A percentile compares a stretch with the other conserved stretches of the same genome.
Conservation (phyloP, 2,888 invertebrate genomes). For the Acanthosoma haemorrhoidale region DNA sequence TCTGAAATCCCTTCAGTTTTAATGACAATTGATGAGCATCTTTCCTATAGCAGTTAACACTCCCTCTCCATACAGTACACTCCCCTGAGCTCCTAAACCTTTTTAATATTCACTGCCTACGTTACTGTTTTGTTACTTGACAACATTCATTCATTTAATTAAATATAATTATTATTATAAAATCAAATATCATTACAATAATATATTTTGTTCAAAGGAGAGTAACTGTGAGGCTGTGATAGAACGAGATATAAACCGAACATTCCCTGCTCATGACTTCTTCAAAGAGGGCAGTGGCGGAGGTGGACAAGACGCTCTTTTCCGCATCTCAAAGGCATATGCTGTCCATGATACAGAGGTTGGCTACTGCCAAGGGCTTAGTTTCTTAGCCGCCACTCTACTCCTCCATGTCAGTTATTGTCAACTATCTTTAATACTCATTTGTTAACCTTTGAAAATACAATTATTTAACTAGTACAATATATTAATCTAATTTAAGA, state of each 20-base stretch:
- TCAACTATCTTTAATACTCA: background rate
- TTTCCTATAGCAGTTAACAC: too few relatives aligned
- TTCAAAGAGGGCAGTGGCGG: conserved; percentile 96
- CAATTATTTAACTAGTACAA: too few relatives aligned
- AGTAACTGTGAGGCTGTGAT: conserved; percentile 93
- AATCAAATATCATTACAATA: too few relatives aligned
- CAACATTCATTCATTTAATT: too few relatives aligned
- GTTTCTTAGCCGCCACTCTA: conserved; percentile 93
- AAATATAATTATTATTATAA: too few relatives aligned
- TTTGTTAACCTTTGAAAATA: too few relatives aligned
- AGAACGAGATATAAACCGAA: conserved; percentile 91
- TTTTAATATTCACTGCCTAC: too few relatives aligned
- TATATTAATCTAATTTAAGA: conserved; percentile 69
- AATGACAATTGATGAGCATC: too few relatives aligned
- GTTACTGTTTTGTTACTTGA: too few relatives aligned
- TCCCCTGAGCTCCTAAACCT: too few relatives aligned
- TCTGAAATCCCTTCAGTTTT: too few relatives aligned
- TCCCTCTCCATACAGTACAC: too few relatives aligned
- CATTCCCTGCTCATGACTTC: conserved; percentile 97
- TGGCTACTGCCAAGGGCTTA: conserved; percentile 97
- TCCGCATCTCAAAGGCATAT: conserved; percentile 94
- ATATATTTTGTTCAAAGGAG: conserved; percentile 57
- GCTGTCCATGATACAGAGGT: conserved; percentile 96
- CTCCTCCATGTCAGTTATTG: conserved; percentile 79
- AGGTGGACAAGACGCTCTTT: conserved; percentile 89